A percentile compares a stretch with the other conserved stretches of the same genome.
These are phyloP conservation scores for Brachyrhaphis roseni DNA, from an alignment of 2,797 vertebrate genomes.

Conservation along the genomic window DNA sequence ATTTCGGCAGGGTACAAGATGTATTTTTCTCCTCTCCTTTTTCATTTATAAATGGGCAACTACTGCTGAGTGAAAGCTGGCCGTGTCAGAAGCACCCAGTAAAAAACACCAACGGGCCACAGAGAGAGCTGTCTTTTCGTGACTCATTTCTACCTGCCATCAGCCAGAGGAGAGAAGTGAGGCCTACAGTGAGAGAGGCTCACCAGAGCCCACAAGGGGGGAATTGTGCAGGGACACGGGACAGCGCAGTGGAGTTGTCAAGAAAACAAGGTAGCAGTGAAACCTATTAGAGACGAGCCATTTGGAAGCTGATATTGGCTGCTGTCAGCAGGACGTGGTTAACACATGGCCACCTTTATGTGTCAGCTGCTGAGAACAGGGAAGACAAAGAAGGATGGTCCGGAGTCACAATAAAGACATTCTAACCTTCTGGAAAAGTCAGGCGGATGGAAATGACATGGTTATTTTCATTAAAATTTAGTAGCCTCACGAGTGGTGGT, in stretches of 20 bases:
- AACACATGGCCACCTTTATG: slow-evolving; percentile 78
- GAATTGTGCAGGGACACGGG: slow-evolving; percentile 72
- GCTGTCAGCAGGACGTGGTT: slow-evolving; percentile 61
- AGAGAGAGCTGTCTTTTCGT: slow-evolving; percentile 75
- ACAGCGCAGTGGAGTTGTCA: slow-evolving; percentile 73
- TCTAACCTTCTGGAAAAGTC: slow-evolving; percentile 62
- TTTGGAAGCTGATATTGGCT: slow-evolving; percentile 78
- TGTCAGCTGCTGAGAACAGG: slow-evolving; percentile 66
- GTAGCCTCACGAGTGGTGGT: slow-evolving; percentile 25
- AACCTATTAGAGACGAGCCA: slow-evolving; percentile 80
- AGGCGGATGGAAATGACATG: slow-evolving; percentile 64
- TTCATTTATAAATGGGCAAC: slow-evolving; percentile 40
- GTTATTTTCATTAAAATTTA: slow-evolving; percentile 64
- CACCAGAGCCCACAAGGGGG: slow-evolving; percentile 67
- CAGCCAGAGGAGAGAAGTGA: slow-evolving; percentile 58
- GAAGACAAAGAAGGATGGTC: slow-evolving; percentile 46
- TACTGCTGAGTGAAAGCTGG: slow-evolving; percentile 58
- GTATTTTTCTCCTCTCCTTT: slow-evolving; percentile 30
- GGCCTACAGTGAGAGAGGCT: slow-evolving; percentile 43
- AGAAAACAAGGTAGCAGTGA: slow-evolving; percentile 74
- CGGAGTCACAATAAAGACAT: slow-evolving; percentile 57
- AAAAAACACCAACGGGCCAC: slow-evolving; percentile 69
- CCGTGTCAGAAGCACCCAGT: slow-evolving; percentile 74
- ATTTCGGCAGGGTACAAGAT: slow-evolving; percentile 28
- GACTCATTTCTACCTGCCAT: slow-evolving; percentile 81